A percentile compares a stretch with the other conserved stretches of the same genome.
Evolutionary conservation across 2,113 vertebrate genomes (phyloP).

Genomic region (Mobula hypostoma): DNA sequence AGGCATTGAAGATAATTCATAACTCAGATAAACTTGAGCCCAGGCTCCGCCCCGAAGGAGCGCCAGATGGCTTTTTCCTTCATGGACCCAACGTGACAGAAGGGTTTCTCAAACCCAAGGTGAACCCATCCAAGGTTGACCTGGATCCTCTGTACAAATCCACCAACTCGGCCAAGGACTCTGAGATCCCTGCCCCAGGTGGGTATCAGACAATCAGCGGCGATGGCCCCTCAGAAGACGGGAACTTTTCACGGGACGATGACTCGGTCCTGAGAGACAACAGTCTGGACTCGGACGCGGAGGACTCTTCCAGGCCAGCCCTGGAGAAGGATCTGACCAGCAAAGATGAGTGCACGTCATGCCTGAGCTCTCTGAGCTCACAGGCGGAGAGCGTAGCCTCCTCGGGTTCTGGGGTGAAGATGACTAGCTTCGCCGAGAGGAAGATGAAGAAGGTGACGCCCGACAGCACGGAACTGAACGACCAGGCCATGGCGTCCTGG

Average conservation of each 20-base stretch:
- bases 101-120: constrained; percentile 28
- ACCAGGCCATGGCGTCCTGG: constrained; percentile 51
- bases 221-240: constrained; percentile 54
- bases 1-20: constrained; percentile 86
- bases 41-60: constrained; percentile 77
- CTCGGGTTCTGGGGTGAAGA: constrained; percentile 68
- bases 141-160: neutral
- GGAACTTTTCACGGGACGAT: constrained; percentile 55
- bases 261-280: constrained; percentile 70
- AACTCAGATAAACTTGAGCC: constrained; percentile 73
- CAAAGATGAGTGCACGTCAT: constrained; percentile 42
- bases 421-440: constrained; percentile 86
- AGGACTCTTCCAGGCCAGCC: constrained; percentile 53
- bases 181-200: neutral
- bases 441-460: constrained; percentile 55
- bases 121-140: neutral
- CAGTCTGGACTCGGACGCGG: constrained; percentile 70
- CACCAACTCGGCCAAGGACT: neutral
- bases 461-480: constrained; percentile 2
- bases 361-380: constrained; percentile 45
- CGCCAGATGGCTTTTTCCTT: constrained; percentile 80
- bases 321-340: neutral
- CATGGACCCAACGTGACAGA: constrained; percentile 66
- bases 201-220: neutral
- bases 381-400: constrained; percentile 43